Evolutionary conservation across 2,113 vertebrate species (phyloP), one percentile per base, ranked within the genome.

Genomic region (Amia ocellicauda): DNA sequence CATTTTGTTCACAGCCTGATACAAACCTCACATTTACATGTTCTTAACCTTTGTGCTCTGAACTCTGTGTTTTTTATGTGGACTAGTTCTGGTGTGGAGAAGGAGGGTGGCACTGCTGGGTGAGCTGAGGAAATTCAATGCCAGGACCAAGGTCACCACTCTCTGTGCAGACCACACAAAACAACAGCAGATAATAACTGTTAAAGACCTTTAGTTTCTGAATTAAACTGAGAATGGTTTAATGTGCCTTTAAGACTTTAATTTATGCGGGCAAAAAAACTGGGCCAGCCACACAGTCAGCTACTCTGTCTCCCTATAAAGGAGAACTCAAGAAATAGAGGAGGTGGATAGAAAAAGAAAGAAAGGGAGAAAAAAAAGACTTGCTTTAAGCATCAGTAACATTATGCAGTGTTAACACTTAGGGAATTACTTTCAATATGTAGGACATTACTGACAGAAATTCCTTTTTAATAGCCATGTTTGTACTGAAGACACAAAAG

Each of bases 141-240:
- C 3, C 43, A 47, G 14, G 11, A 11, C 31, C 11, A 11, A 36
- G 31, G 31, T 36, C 31, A 36, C 31, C 5, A 5, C 31, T 36
- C 31, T 36, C 11, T 7, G 31, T 36, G 31, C 11, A 36, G 31
- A 5, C 5, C 40, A 41, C 14, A 5, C 14, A 41, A 41, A 41
- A 41, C 14, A 13, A 5, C 10, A 47, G 43, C 43, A 47, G 43
- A 47, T 47, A 14, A 47, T 47, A 47, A 17, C 43, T 14, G 14
- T 16, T 47, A 47, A 47, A 47, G 13, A 47, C 43, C 43, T 47
- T 47, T 47, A 8, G 4, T 47, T 14, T 47, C 43, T 47, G 43
- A 47, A 47, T 47, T 47, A 47, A 47, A 14, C 43, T 47, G 43
- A 14, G n/a, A 47, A 47, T 36, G 43, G 43, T 47, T 47, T 47